Evolutionary conservation across 1,140 invertebrate genomes (phyloP).

Genomic region (Leptinotarsa undecemlineata): DNA sequence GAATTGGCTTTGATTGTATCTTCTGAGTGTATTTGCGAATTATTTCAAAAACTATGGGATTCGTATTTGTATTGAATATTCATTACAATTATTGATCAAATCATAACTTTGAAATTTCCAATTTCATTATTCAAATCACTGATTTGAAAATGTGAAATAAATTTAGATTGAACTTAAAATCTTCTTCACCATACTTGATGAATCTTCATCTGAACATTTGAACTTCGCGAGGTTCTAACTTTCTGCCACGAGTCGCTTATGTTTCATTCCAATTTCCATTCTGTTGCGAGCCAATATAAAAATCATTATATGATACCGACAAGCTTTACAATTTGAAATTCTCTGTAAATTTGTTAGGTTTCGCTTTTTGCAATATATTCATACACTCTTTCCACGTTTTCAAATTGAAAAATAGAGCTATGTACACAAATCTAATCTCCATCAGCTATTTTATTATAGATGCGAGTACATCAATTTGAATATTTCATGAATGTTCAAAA

Average conservation of each 20-base stretch:
- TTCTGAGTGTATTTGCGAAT: too few species aligned
- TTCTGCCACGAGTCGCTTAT: neutral
- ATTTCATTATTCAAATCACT: too few species aligned
- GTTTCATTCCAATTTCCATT: neutral
- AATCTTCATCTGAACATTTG: neutral
- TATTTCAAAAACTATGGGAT: too few species aligned
- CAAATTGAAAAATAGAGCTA: conserved; percentile 17
- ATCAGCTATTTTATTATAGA: conserved; percentile 18
- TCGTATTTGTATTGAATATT: too few species aligned
- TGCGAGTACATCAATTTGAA: conserved; percentile 15
- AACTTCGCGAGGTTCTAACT: neutral
- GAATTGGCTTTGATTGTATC: too few species aligned
- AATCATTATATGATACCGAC: neutral
- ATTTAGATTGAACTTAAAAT: too few species aligned
- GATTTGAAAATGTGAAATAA: too few species aligned
- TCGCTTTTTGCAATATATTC: conserved; percentile 9
- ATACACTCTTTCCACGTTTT: neutral
- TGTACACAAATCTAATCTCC: conserved; percentile 9
- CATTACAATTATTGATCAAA: too few species aligned
- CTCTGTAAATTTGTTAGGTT: neutral
- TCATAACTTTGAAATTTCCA: too few species aligned
- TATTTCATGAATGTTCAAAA: conserved; percentile 13
- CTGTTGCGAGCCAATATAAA: neutral
- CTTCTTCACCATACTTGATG: neutral
- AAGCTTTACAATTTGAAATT: conserved; percentile 3